phyloP scores from a whole-genome alignment of 2,797 vertebrate species.

The Microchirus variegatus region DNA sequence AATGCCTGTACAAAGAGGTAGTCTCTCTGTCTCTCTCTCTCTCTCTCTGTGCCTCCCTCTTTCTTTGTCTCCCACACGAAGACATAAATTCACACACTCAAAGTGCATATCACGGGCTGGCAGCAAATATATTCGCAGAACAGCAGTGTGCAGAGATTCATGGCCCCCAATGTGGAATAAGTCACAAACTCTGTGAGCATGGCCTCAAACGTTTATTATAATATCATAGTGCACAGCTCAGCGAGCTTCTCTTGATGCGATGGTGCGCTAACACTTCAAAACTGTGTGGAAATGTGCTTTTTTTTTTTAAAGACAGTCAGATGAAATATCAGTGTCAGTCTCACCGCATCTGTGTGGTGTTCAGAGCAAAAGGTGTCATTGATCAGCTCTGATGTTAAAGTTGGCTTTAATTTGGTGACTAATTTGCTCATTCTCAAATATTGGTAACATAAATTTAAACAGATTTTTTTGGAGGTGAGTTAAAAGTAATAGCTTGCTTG shows the following conservation, averaged over 20 bases:
- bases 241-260: background rate
- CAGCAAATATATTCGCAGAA: conserved; percentile 31
- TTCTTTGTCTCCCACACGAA: background rate
- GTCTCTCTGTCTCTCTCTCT: background rate
- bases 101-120: conserved; percentile 24
- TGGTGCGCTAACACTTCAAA: conserved; percentile 2
- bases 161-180: conserved; percentile 30
- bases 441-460: too few relatives aligned
- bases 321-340: conserved; percentile 13
- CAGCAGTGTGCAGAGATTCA: conserved; percentile 32
- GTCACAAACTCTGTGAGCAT: conserved; percentile 8
- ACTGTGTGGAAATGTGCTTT: background rate
- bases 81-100: conserved; percentile 25
- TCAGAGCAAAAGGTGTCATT: too few relatives aligned
- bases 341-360: too few relatives aligned
- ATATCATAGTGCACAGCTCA: conserved; percentile 1
- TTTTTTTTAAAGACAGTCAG: background rate
- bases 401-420: too few relatives aligned
- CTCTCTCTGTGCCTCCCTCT: background rate
- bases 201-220: conserved; percentile 12
- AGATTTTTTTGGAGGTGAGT: too few relatives aligned
- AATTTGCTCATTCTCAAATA: too few relatives aligned
- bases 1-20: conserved; percentile 2
- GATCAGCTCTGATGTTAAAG: too few relatives aligned
- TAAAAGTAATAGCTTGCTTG: too few relatives aligned